Evolutionary conservation across 2,888 invertebrate genomes (phyloP).

Genomic region (Bembecia ichneumoniformis): DNA sequence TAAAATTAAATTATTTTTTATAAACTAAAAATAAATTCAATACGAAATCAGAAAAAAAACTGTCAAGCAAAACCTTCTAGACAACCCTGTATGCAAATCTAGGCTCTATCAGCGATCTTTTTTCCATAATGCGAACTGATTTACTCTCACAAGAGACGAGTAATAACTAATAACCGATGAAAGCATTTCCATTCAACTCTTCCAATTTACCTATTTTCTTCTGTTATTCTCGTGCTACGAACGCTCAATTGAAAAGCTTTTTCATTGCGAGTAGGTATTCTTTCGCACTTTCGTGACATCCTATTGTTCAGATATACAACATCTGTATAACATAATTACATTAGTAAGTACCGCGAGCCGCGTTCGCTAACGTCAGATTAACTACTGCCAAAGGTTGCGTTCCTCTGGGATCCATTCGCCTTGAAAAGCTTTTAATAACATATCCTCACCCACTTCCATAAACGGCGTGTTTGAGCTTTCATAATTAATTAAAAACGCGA

Average conservation of each 20-base stretch:
- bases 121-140: no score
- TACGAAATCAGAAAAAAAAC: no score
- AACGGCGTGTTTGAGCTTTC: conserved; percentile 9
- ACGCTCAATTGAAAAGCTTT: background rate
- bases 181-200: no score
- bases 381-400: conserved; percentile 4
- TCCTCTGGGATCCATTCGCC: conserved; percentile 17
- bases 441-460: conserved; percentile 16
- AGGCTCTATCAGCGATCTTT: no score
- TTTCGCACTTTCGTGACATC: background rate
- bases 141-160: no score
- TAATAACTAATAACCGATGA: no score
- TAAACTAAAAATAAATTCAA: no score
- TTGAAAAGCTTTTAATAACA: conserved; percentile 21
- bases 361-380: conserved; percentile 6
- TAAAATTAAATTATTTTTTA: no score
- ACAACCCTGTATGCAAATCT: no score
- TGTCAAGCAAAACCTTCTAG: no score
- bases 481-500: conserved; percentile 14
- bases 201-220: no score
- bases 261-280: background rate
- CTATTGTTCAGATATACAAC: background rate
- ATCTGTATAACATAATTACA: background rate
- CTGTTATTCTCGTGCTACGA: background rate
- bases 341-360: background rate